Evolutionary conservation across 2,888 invertebrate genomes (phyloP), one percentile per base, ranked within the genome.

Genomic region (Drosophila emarginata): DNA sequence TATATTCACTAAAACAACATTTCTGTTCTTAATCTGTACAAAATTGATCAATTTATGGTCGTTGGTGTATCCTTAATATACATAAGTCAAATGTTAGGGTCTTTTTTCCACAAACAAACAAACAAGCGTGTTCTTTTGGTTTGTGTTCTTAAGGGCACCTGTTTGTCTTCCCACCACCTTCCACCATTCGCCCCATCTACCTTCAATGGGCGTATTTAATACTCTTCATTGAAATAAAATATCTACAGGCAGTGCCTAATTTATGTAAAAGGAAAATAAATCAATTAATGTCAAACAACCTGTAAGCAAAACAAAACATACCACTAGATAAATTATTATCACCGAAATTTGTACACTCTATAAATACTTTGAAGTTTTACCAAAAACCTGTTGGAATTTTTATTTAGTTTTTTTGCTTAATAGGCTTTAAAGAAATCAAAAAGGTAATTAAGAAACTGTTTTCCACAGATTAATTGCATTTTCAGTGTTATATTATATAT

Each of bases 251-350:
- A 67, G 61, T 21, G 59, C 67, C 80, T 78, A 82, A 87, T 85
- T 87, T 79, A 83, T 89, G 88, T 83, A 84, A 86, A 84, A 82
- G 79, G 77, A 80, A 87, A 87, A 89, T 89, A 89, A 89, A 89
- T 89, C 89, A 89, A 89, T 89, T 89, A 89, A 87, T 87, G 90
- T 88, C 89, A 89, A 89, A 87, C 86, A 89, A 89, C 80, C 90
- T 87, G 86, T 85, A 84, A 69, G 68, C 65, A 61, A 40, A 59
- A 74, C 64, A 67, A 36, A 74, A 80, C 70, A 72, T 64, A 78
- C 69, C 21, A 54, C 32, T 23, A 53, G 26, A 18, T 52, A 18
- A 45, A 12, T 11, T 45, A 45, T 21, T 0, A 1, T 12, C 1
- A 45, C 18, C 45, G 21, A 11, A 45, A 4, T 1, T 21, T 21